Percentiles rank a stretch among this genome's conserved stretches.
Evolutionary conservation across 1,140 invertebrate species (phyloP).

Genomic region (Caenorhabditis elegans): DNA sequence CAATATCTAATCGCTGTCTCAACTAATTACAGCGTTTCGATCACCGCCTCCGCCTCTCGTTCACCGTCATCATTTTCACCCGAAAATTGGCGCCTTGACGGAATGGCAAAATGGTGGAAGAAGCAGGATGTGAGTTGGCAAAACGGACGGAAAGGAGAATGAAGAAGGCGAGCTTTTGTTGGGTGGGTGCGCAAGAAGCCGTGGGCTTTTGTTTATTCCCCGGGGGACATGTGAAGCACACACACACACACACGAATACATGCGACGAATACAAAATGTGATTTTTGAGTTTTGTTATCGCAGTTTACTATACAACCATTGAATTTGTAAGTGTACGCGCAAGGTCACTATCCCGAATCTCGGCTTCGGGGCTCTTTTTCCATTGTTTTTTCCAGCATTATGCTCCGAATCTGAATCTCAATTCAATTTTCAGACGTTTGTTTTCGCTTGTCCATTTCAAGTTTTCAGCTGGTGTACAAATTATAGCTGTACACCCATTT

Average conservation of each 20-base stretch:
- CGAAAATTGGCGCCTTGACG: conserved; percentile 26
- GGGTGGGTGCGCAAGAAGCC: conserved; percentile 18
- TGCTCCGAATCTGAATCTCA: neutral
- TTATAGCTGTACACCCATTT: neutral
- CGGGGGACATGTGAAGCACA: conserved; percentile 25
- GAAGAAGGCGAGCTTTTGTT: conserved; percentile 26
- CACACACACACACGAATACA: too few relatives aligned
- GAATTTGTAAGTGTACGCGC: neutral
- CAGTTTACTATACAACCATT: conserved; percentile 25
- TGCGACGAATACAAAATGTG: conserved; percentile 31
- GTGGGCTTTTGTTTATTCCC: conserved; percentile 30
- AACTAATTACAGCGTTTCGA: conserved; percentile 8
- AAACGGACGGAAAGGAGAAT: neutral
- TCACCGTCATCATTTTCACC: conserved; percentile 1
- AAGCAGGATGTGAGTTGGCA: conserved; percentile 18
- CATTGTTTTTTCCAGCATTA: neutral
- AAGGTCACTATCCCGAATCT: neutral
- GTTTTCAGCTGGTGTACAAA: too few relatives aligned
- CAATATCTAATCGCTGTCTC: too few relatives aligned
- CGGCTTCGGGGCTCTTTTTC: neutral
- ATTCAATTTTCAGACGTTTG: neutral
- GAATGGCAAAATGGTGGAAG: neutral
- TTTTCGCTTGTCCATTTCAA: too few relatives aligned
- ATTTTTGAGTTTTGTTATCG: conserved; percentile 26
- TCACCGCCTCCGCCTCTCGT: neutral